Base-by-base conservation (phyloP, 2,113 vertebrate genomes). In the Gymnorhina tibicen region DNA sequence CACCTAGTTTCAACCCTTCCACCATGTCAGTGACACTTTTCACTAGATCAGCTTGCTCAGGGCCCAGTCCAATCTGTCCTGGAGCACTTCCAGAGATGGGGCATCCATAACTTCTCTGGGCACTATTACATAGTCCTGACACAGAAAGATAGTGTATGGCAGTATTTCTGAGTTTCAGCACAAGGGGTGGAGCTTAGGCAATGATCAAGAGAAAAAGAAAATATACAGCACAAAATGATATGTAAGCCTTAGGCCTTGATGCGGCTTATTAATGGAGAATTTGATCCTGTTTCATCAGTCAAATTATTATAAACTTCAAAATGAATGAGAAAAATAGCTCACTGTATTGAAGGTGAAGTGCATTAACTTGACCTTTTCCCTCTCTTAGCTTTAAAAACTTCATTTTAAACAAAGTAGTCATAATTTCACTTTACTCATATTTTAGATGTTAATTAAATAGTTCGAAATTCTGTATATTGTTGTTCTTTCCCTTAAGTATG, bases 141-240 rank as follows among this genome's bases (percentile, higher is more conserved):
- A 88, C 8, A 80, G 30, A 81, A 75, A 35, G 8, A 3, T 8
- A n/a, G 8, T 27, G 7, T 16, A 12, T 13, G 10, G 28, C 37
- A 68, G 26, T 21, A 6, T 33, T 80, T 74, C 44, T 69, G 26
- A 82, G 27, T 72, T 96, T 75, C 74, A 91, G n/a, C 22, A 53
- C 18, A 68, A 81, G 20, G 4, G 7, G 3, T 4, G 27, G 21
- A 73, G 8, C 7, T 74, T 35, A 42, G 30, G 8, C 37, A 32
- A 22, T 37, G 22, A 35, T 35, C 14, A 41, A 68, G 52, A 72
- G 28, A 19, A 79, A 59, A 91, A 76, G 8, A 77, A 91, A 87
- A 82, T 30, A 27, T 0, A 1, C 13, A 70, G 13, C 0, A 6
- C 28, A 46, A 6, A 44, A 50, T 24, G 20, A 21, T 23, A 37